A percentile compares a stretch with the other conserved stretches of the same genome.
phyloP scores from a whole-genome alignment of 92 coral and sea anemone species.

The Palythoa grandis region DNA sequence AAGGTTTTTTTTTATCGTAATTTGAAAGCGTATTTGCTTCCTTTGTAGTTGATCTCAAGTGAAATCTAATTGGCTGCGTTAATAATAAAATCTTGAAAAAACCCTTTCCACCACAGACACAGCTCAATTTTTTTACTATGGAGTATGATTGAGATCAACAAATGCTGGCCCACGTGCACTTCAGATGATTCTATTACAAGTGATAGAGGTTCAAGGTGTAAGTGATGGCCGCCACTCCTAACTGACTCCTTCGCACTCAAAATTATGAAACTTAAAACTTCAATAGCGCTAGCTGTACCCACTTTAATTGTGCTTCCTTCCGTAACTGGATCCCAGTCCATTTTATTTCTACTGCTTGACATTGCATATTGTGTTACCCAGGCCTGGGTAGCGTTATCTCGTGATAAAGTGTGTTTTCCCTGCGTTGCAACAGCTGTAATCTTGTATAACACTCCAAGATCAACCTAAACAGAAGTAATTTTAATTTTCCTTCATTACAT shows the following conservation, averaged over 20 bases:
- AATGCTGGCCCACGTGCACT: no score
- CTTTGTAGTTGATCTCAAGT: no score
- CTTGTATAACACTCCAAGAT: constrained; percentile 52
- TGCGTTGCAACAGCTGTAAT: constrained; percentile 67
- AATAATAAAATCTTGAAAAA: no score
- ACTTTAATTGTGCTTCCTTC: constrained; percentile 27
- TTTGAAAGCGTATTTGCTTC: no score
- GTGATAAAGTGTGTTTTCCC: constrained; percentile 65
- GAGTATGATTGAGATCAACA: no score
- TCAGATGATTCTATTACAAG: not conserved
- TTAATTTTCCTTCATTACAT: not conserved
- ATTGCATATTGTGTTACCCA: constrained; percentile 63
- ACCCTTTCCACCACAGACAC: no score
- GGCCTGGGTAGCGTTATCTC: constrained; percentile 58
- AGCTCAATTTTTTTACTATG: no score
- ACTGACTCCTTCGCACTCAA: not conserved
- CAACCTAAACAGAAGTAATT: constrained; percentile 41
- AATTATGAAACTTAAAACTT: not conserved
- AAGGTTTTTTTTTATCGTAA: no score
- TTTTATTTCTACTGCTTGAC: constrained; percentile 42
- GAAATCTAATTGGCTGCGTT: no score
- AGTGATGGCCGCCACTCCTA: not conserved
- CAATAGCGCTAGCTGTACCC: not conserved
- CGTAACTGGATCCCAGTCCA: constrained; percentile 44
- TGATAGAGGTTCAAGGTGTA: not conserved